These are phyloP conservation scores for Myzus persicae DNA, from an alignment of 1,140 invertebrate species.

Conservation along the genomic window DNA sequence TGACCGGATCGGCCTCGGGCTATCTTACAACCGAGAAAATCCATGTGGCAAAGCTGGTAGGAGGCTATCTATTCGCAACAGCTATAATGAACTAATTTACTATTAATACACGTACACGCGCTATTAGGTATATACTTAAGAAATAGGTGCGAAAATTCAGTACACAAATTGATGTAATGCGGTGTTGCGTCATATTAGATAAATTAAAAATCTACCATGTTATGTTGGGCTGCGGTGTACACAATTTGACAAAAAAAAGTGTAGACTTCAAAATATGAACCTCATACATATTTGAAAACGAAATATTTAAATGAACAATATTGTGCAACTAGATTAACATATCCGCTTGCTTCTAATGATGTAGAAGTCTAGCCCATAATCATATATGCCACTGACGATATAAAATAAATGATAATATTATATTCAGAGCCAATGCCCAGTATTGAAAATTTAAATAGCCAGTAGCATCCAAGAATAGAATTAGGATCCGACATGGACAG, in stretches of 20 bases:
- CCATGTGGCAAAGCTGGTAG: neutral
- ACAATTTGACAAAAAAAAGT: neutral
- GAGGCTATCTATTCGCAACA: neutral
- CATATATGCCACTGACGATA: neutral
- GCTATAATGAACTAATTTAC: neutral
- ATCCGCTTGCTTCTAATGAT: neutral
- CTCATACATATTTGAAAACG: neutral
- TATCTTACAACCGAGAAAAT: neutral
- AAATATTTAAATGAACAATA: neutral
- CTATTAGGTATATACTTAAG: neutral
- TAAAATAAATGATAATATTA: neutral
- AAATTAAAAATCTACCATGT: neutral
- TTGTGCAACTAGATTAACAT: neutral
- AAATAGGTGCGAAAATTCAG: constrained; percentile 9
- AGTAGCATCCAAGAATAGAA: too few species aligned
- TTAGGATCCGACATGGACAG: too few species aligned
- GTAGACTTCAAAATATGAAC: neutral
- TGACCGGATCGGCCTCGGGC: neutral
- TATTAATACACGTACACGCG: neutral
- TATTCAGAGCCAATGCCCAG: too few species aligned
- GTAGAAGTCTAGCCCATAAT: neutral
- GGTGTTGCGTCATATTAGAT: neutral
- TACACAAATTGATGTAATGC: neutral
- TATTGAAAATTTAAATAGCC: too few species aligned
- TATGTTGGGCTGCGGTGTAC: neutral